These are phyloP conservation scores for Condylura cristata DNA, from an alignment of 2,113 vertebrate species.

Conservation along the genomic window DNA sequence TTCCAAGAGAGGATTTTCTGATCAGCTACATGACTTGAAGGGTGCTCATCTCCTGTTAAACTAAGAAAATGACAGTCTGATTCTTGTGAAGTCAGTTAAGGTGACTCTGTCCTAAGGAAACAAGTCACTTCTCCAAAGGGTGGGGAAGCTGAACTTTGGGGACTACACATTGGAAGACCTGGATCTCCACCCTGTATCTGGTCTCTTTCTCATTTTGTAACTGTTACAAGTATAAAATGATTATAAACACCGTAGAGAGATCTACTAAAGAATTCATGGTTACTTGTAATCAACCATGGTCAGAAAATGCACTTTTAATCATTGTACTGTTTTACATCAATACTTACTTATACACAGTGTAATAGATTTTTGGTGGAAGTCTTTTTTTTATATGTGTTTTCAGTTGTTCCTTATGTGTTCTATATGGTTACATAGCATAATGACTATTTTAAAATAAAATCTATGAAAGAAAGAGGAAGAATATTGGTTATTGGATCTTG, in stretches of 20 bases:
- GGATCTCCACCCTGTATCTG: neutral
- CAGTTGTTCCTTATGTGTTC: neutral
- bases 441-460: conserved; percentile 14
- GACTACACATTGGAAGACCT: neutral
- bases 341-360: neutral
- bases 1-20: neutral
- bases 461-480: neutral
- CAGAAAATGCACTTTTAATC: neutral
- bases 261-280: neutral
- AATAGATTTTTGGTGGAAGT: neutral
- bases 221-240: neutral
- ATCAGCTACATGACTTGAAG: neutral
- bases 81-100: neutral
- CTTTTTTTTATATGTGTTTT: neutral
- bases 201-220: neutral
- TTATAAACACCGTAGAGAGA: neutral
- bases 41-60: neutral
- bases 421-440: neutral
- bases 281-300: neutral
- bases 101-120: neutral
- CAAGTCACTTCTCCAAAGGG: neutral
- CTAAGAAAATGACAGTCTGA: neutral
- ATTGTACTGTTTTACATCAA: neutral
- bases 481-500: neutral
- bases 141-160: neutral